These are phyloP conservation scores for Catonia carolina DNA, from an alignment of 2,888 invertebrate species.

Conservation along the genomic window DNA sequence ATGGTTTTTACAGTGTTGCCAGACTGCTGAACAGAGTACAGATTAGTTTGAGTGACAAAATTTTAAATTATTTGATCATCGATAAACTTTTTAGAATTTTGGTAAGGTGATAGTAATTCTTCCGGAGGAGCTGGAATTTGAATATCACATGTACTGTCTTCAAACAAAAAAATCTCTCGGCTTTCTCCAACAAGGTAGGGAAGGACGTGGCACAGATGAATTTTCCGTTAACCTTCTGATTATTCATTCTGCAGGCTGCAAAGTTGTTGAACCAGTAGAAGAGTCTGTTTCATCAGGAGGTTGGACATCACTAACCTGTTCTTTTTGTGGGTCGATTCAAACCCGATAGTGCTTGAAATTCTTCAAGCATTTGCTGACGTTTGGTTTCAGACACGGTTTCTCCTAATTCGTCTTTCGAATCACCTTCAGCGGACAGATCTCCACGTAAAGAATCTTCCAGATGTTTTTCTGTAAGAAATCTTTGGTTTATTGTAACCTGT, in stretches of 20 bases:
- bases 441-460: neutral
- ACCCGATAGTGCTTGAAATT: conserved; percentile 1
- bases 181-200: neutral
- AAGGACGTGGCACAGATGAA: neutral
- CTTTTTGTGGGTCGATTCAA: too few relatives aligned
- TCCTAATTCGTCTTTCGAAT: neutral
- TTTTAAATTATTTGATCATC: conserved; percentile 1
- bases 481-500: neutral
- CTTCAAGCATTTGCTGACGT: neutral
- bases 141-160: conserved; percentile 2
- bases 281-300: neutral
- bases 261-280: neutral
- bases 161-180: neutral
- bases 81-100: conserved; percentile 8
- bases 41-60: conserved; percentile 11
- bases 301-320: neutral
- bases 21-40: conserved; percentile 23
- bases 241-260: too few relatives aligned
- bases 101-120: conserved; percentile 3
- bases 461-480: neutral
- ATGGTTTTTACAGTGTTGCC: conserved; percentile 29
- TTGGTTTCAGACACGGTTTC: neutral
- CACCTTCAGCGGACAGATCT: neutral
- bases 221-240: neutral
- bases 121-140: neutral